A percentile compares a stretch with the other conserved stretches of the same genome.
Evolutionary conservation across 2,797 vertebrate genomes (phyloP).

Genomic region (Oreortyx pictus): DNA sequence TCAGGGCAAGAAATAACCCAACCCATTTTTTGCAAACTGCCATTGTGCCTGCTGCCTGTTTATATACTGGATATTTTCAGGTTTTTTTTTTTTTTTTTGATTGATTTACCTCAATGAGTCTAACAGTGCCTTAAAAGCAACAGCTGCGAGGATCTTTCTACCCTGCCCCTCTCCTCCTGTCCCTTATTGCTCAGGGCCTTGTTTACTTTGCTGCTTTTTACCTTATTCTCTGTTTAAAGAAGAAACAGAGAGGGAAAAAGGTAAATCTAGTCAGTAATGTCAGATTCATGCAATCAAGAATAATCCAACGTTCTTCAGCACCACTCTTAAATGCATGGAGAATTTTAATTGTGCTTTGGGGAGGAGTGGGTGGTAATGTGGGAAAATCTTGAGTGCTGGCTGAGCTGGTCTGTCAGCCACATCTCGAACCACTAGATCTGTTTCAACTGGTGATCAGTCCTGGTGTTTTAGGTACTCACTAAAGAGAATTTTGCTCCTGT

Average conservation of each 20-base stretch:
- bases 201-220: neutral
- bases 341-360: neutral
- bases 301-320: neutral
- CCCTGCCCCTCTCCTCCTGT: neutral
- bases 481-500: slow-evolving; percentile 28
- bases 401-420: neutral
- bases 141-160: slow-evolving; percentile 24
- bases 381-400: neutral
- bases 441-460: neutral
- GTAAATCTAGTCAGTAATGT: neutral
- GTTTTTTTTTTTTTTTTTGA: neutral
- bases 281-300: neutral
- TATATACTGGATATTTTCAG: neutral
- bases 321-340: neutral
- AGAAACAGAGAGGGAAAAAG: neutral
- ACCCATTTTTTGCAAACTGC: neutral
- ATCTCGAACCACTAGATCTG: neutral
- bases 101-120: neutral
- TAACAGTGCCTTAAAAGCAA: slow-evolving; percentile 12
- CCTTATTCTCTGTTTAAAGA: neutral
- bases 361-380: neutral
- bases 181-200: neutral
- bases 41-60: neutral
- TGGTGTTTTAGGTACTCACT: slow-evolving; percentile 5
- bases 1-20: neutral